Evolutionary conservation across 2,888 invertebrate genomes (phyloP), one percentile per base, ranked within the genome.

Genomic region (Carpatolechia fugitivella): DNA sequence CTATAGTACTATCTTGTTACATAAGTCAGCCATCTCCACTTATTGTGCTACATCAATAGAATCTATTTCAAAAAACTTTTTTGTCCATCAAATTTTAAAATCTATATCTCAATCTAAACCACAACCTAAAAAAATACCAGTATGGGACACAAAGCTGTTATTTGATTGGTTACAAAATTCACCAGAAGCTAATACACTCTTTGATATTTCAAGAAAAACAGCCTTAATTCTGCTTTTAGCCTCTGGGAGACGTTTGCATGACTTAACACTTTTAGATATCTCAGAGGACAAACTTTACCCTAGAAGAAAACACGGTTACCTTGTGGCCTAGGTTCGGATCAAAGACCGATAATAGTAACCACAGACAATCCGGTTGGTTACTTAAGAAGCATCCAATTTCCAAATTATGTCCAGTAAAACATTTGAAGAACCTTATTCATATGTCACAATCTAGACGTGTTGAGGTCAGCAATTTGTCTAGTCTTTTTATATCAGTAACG

Each of bases 61-160:
- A n/a, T n/a, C n/a, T n/a, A n/a, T 3, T 8, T n/a, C 6, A 14
- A 48, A 24, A 16, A 48, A 29, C n/a, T n/a, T n/a, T n/a, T n/a
- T n/a, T n/a, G n/a, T n/a, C n/a, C n/a, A n/a, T n/a, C n/a, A n/a
- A n/a, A n/a, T n/a, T n/a, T n/a, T n/a, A 14, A 58, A 55, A 50
- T 49, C 53, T n/a, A 36, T 56, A 11, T 49, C 54, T 3, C 29
- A 54, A n/a, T 46, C 53, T 10, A 35, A 35, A 20, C 49, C 58
- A 38, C 13, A 33, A 16, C 18, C 13, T 7, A 6, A 18, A 57
- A 48, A n/a, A n/a, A n/a, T n/a, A n/a, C n/a, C n/a, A n/a, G 30
- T 54, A 11, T 59, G 56, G 54, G 57, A 57, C 14, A 52, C 53
- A 33, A 55, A n/a, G 11, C 3, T 57, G 5, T 29, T 60, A n/a